Evolutionary conservation across 1,140 invertebrate genomes (phyloP).

Genomic region (Euborellia annulipes): DNA sequence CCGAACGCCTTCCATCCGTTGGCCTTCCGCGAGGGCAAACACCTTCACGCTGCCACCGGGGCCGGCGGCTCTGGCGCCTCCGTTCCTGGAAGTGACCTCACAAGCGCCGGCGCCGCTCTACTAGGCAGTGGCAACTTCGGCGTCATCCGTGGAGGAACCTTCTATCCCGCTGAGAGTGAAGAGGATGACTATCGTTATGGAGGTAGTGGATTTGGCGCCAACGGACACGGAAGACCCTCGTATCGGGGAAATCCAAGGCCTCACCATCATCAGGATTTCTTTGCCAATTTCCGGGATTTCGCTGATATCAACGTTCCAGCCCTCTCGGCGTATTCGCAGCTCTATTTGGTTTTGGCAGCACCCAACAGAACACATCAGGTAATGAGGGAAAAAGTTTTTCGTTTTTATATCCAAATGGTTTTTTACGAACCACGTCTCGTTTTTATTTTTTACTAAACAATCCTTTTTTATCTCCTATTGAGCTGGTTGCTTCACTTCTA

Average conservation of each 20-base stretch:
- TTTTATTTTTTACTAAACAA: too few relatives aligned
- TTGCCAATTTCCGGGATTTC: constrained; percentile 76
- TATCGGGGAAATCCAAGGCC: constrained; percentile 35
- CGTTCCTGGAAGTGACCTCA: not conserved
- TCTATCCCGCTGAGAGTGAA: constrained; percentile 50
- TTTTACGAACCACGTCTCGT: too few relatives aligned
- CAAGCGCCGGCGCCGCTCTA: constrained; percentile 26
- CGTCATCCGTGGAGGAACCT: constrained; percentile 71
- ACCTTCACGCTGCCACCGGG: not conserved
- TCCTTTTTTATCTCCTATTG: too few relatives aligned
- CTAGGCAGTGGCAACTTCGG: constrained; percentile 79
- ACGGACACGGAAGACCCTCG: constrained; percentile 33
- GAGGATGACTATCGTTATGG: constrained; percentile 36
- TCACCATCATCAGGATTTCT: constrained; percentile 46
- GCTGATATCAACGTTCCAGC: constrained; percentile 71
- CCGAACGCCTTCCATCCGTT: constrained; percentile 10
- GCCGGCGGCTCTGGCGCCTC: not conserved
- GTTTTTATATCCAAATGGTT: too few relatives aligned
- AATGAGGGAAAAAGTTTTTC: too few relatives aligned
- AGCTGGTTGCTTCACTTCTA: too few relatives aligned
- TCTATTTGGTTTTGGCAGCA: constrained; percentile 57
- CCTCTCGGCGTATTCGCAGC: constrained; percentile 63
- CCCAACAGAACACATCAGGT: too few relatives aligned
- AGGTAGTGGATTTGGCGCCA: constrained; percentile 22
- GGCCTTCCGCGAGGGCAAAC: constrained; percentile 2